Evolutionary conservation across 2,113 vertebrate genomes (phyloP), one percentile per base, ranked within the genome.

Genomic region (Bos indicus): DNA sequence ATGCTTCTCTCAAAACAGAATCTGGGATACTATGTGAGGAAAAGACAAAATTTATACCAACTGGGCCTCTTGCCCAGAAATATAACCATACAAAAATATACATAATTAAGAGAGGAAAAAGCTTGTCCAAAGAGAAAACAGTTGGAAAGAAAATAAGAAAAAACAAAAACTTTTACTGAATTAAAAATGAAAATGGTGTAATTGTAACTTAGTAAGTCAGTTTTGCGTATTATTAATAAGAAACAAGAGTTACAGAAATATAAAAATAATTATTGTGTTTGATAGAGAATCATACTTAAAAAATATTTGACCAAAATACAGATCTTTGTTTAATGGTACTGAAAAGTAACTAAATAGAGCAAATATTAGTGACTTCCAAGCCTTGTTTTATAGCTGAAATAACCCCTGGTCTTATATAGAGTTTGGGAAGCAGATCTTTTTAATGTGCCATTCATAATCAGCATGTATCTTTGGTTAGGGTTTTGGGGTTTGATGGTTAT

Each of bases 61-160:
- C 81, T 97, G 28, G 95, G 94, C 82, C 92, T 1, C 46, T 78
- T 92, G 67, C 94, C 85, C 92, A 98, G 97, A 96, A 95, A 80
- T 30, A 36, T 5, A 97, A 74, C 62, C 26, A 60, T n/a, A 88
- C 1, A 23, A 60, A 97, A 93, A 90, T 60, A 92, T 30, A 89
- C 8, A 91, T 95, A 95, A 92, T 16, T 90, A 94, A 59, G 5
- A 12, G 14, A 88, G 25, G 11, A 62, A 91, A 94, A 1, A 25
- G 28, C 5, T 87, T 36, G 19, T 57, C 6, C 30, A 74, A 33
- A 52, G 51, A 85, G 90, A 96, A 60, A 26, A 57, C 2, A 87
- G 15, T 77, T 96, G 26, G 6, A 81, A 3, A 36, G 17, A 10
- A 28, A 46, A 57, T 43, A 71, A 17, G 12, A 52, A 74, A 28